Evolutionary conservation across 2,797 vertebrate genomes (phyloP).

Genomic region (Masticophis lateralis): DNA sequence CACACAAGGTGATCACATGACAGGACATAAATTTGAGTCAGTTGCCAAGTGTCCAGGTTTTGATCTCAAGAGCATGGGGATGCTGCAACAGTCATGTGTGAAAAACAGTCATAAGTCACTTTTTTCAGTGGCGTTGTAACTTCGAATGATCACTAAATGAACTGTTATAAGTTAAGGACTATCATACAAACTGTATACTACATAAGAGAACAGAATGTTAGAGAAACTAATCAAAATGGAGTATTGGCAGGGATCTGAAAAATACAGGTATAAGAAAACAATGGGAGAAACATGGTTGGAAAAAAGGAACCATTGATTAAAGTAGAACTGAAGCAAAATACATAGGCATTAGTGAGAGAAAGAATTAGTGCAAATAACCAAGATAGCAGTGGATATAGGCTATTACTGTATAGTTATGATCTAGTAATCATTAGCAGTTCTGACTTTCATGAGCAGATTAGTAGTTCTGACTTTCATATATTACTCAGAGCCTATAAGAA

Average conservation of each 20-base stretch:
- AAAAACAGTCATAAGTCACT: too few relatives aligned
- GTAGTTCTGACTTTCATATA: background rate
- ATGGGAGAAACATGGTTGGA: background rate
- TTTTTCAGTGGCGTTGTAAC: too few relatives aligned
- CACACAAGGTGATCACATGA: too few relatives aligned
- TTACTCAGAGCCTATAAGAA: background rate
- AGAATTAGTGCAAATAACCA: background rate
- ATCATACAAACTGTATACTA: too few relatives aligned
- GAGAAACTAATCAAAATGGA: background rate
- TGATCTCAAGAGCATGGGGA: too few relatives aligned
- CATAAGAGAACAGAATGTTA: too few relatives aligned
- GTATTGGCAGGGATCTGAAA: background rate
- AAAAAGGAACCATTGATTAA: background rate
- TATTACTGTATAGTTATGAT: background rate
- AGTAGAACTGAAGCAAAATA: background rate
- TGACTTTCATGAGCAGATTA: background rate
- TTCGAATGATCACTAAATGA: too few relatives aligned
- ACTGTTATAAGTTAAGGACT: too few relatives aligned
- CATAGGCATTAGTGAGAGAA: background rate
- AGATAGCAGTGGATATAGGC: background rate
- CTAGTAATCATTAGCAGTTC: background rate
- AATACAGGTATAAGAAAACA: background rate
- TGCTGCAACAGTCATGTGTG: too few relatives aligned
- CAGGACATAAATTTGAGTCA: too few relatives aligned
- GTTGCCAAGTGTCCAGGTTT: too few relatives aligned